Percentiles rank a stretch among this genome's conserved stretches.
These are phyloP conservation scores for Valencia hispanica DNA, from an alignment of 2,797 vertebrate species.

Conservation along the genomic window DNA sequence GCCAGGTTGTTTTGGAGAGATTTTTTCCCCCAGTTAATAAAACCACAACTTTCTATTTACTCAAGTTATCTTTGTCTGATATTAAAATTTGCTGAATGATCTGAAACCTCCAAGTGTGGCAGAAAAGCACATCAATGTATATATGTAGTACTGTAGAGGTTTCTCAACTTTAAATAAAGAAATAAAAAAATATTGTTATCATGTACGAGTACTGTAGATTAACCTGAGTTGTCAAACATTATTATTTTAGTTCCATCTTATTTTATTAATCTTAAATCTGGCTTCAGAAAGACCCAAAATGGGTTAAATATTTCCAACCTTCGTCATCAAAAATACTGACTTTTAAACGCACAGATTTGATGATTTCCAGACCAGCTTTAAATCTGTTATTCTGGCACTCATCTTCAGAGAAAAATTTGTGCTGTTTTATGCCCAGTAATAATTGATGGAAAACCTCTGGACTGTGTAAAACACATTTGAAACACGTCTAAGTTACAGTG, in stretches of 20 bases:
- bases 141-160: neutral
- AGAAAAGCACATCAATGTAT: neutral
- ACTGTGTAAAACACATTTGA: slow-evolving; percentile 66
- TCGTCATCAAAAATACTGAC: slow-evolving; percentile 49
- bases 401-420: slow-evolving; percentile 62
- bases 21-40: too few relatives aligned
- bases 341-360: slow-evolving; percentile 59
- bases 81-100: too few relatives aligned
- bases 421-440: slow-evolving; percentile 71
- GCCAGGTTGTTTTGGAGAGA: too few relatives aligned
- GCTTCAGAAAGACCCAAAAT: slow-evolving; percentile 4
- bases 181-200: slow-evolving; percentile 9
- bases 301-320: slow-evolving; percentile 34
- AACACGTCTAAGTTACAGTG: slow-evolving; percentile 47
- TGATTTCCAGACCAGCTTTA: slow-evolving; percentile 65
- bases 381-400: slow-evolving; percentile 55
- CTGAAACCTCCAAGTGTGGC: too few relatives aligned
- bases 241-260: neutral
- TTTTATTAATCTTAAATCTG: slow-evolving; percentile 10
- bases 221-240: slow-evolving; percentile 15
- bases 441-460: slow-evolving; percentile 72
- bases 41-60: too few relatives aligned
- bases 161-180: neutral
- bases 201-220: slow-evolving; percentile 11
- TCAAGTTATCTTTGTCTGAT: too few relatives aligned